These are phyloP conservation scores for Chelonus formosanus DNA, from an alignment of 2,888 invertebrate genomes.

Conservation along the genomic window DNA sequence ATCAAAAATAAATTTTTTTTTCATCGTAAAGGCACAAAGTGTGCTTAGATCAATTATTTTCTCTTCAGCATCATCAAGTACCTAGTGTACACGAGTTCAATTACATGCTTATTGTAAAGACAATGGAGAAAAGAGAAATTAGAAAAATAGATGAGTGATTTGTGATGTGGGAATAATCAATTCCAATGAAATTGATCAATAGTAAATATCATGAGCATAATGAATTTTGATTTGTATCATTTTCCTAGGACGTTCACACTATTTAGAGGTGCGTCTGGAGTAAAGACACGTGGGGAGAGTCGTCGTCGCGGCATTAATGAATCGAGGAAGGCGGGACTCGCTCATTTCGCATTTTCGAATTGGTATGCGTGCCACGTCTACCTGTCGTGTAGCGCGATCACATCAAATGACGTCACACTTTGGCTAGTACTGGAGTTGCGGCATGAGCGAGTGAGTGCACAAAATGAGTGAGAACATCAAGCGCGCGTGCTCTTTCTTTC, in stretches of 20 bases:
- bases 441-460: background rate
- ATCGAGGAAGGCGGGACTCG: conserved; percentile 22
- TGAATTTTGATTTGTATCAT: background rate
- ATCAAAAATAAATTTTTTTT: no score
- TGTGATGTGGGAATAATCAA: no score
- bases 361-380: conserved; percentile 21
- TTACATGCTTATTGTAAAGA: no score
- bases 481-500: conserved; percentile 30
- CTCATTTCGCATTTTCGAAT: conserved; percentile 23
- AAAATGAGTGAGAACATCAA: conserved; percentile 10
- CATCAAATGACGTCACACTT: conserved; percentile 18
- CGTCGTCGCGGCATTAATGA: conserved; percentile 22
- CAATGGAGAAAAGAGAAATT: no score
- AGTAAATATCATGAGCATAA: background rate
- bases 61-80: no score
- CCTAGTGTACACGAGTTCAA: no score
- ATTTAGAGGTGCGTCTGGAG: background rate
- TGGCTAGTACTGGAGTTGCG: background rate
- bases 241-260: background rate
- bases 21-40: no score
- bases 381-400: conserved; percentile 16
- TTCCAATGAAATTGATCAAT: no score
- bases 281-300: conserved; percentile 10
- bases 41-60: no score
- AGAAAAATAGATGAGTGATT: no score